phyloP scores from a whole-genome alignment of 2,113 vertebrate genomes.

The Holacanthus passer region DNA sequence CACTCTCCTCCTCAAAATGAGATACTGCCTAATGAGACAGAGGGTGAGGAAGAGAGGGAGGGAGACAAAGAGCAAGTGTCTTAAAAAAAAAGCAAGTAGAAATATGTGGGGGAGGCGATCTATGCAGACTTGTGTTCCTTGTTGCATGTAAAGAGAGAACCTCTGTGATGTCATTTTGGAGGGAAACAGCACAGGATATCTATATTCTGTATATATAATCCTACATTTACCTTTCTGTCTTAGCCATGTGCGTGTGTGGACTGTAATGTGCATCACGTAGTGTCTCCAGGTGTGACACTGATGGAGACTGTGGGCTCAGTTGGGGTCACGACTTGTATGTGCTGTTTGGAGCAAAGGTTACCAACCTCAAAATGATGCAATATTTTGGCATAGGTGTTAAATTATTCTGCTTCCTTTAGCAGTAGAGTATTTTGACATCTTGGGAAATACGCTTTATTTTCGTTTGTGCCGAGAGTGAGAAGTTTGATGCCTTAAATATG shows the following conservation, averaged over 20 bases:
- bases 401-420: neutral
- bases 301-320: slow-evolving; percentile 8
- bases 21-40: slow-evolving; percentile 79
- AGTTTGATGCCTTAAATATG: neutral
- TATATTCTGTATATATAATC: neutral
- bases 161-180: slow-evolving; percentile 62
- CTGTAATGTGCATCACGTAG: neutral
- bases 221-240: slow-evolving; percentile 20
- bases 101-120: slow-evolving; percentile 75
- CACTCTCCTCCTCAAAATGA: slow-evolving; percentile 79
- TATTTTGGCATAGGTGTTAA: neutral
- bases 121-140: slow-evolving; percentile 68
- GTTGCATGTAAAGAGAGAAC: slow-evolving; percentile 58
- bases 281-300: slow-evolving; percentile 1
- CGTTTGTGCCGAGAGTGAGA: neutral
- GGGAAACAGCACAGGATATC: slow-evolving; percentile 19
- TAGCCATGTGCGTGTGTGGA: slow-evolving; percentile 14
- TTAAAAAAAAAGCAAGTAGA: slow-evolving; percentile 68
- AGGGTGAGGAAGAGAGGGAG: slow-evolving; percentile 71
- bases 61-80: slow-evolving; percentile 80
- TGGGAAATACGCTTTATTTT: neutral
- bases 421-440: neutral
- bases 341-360: too few relatives aligned
- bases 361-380: neutral
- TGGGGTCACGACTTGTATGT: slow-evolving; percentile 52